A percentile compares a stretch with the other conserved stretches of the same genome.
Evolutionary conservation across 2,113 vertebrate genomes (phyloP).

Genomic region (Rhynchomys soricoides): DNA sequence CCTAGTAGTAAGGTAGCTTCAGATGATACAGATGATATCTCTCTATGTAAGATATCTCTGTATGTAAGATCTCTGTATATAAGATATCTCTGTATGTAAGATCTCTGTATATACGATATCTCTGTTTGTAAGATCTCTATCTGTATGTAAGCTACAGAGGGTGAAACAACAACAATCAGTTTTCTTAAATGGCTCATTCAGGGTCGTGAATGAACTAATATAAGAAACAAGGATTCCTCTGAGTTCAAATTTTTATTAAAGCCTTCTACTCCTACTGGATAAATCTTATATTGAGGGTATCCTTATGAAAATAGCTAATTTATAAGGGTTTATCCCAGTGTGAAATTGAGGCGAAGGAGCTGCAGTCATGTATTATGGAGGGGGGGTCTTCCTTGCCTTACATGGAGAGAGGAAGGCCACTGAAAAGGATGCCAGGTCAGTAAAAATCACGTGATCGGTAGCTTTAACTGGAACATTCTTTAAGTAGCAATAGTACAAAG

Average conservation of each 20-base stretch:
- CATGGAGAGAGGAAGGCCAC: neutral
- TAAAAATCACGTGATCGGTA: neutral
- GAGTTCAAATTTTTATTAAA: constrained; percentile 39
- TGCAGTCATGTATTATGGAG: neutral
- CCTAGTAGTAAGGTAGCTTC: neutral
- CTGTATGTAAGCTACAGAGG: no score
- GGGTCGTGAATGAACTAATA: constrained; percentile 61
- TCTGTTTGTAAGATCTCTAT: no score
- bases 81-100: no score
- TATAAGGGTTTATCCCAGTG: constrained; percentile 24
- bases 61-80: no score
- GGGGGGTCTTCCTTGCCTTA: neutral
- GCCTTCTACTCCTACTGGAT: constrained; percentile 11
- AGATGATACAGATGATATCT: no score
- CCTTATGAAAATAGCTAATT: constrained; percentile 48
- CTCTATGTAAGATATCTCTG: no score
- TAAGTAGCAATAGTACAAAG: neutral
- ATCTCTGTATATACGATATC: no score
- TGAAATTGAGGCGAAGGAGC: neutral
- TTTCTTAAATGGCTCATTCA: constrained; percentile 41
- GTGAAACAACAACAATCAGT: neutral
- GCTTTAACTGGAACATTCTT: constrained; percentile 11
- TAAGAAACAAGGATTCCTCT: constrained; percentile 53
- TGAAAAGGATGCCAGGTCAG: neutral
- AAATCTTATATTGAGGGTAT: constrained; percentile 44